phyloP scores from a whole-genome alignment of 37 sponge, comb jelly and placozoan genomes.

The Cliona cf. orientalis region DNA sequence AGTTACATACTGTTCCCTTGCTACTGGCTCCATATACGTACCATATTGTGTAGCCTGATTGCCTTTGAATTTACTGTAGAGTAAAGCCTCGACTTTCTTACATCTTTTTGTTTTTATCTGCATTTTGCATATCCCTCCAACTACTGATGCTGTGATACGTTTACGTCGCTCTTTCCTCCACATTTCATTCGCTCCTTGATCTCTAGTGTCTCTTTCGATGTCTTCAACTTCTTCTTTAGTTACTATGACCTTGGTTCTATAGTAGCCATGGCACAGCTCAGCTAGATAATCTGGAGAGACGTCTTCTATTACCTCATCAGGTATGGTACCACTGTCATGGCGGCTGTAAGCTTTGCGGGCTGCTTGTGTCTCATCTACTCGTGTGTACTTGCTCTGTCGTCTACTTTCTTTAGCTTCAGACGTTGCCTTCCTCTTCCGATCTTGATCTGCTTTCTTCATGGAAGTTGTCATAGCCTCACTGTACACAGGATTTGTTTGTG shows the following conservation, averaged over 20 bases:
- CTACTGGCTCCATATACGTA: neutral
- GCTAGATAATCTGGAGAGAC: conserved; percentile 6
- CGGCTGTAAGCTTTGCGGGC: conserved; percentile 38
- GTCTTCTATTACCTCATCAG: conserved; percentile 7
- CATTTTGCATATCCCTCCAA: conserved; percentile 37
- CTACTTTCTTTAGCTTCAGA: conserved; percentile 10
- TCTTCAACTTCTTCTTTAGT: neutral
- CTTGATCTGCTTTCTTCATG: neutral
- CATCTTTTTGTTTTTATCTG: conserved; percentile 30
- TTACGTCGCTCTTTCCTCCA: conserved; percentile 56
- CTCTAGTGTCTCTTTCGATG: conserved; percentile 1
- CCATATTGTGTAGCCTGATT: conserved; percentile 41
- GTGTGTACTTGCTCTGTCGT: conserved; percentile 18
- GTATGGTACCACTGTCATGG: conserved; percentile 9
- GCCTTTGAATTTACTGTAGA: conserved; percentile 26
- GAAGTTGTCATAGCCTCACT: neutral
- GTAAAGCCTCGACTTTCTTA: conserved; percentile 29
- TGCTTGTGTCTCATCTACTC: neutral
- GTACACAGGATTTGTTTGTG: neutral
- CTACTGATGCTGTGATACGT: conserved; percentile 47
- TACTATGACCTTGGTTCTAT: conserved; percentile 20
- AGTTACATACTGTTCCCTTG: conserved; percentile 13
- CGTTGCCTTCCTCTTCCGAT: conserved; percentile 17
- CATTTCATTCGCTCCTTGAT: neutral
- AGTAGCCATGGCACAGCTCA: neutral